A percentile compares a stretch with the other conserved stretches of the same genome.
phyloP scores from a whole-genome alignment of 1,140 invertebrate species.

The Diprion similis region DNA sequence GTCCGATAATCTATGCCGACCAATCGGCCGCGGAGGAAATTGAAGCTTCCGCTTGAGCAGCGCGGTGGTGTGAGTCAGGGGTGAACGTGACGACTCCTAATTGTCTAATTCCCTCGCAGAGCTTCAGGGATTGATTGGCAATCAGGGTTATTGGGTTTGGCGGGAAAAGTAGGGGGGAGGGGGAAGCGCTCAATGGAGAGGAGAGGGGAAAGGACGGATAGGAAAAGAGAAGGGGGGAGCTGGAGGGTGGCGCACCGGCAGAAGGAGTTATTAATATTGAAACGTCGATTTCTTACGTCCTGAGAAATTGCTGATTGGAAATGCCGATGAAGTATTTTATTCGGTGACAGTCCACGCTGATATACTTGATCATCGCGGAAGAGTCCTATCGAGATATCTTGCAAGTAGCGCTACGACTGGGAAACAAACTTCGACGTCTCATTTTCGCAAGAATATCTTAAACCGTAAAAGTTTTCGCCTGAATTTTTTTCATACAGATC shows the following conservation, averaged over 20 bases:
- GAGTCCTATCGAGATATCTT: no score
- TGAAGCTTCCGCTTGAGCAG: slow-evolving; percentile 6
- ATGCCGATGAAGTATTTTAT: background rate
- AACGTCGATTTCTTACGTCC: background rate
- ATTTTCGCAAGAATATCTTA: no score
- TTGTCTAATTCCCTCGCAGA: slow-evolving; percentile 60
- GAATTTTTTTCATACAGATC: no score
- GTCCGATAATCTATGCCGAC: slow-evolving; percentile 20
- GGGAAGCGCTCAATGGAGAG: no score
- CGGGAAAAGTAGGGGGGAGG: background rate
- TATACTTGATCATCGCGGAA: no score
- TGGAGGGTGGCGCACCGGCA: no score
- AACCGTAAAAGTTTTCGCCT: no score
- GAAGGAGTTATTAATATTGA: slow-evolving; percentile 10
- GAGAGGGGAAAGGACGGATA: background rate
- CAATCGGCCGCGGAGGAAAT: slow-evolving; percentile 26
- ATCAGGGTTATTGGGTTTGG: slow-evolving; percentile 36
- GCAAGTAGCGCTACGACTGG: no score
- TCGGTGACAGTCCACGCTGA: background rate
- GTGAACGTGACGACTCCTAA: slow-evolving; percentile 62
- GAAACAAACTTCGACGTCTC: no score
- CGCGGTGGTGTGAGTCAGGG: slow-evolving; percentile 14
- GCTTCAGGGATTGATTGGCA: slow-evolving; percentile 52
- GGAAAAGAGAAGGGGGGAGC: background rate
- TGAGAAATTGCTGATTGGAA: slow-evolving; percentile 13